A percentile compares a stretch with the other conserved stretches of the same genome.
These are phyloP conservation scores for Synanthedon formicaeformis DNA, from an alignment of 2,888 invertebrate species.

Conservation along the genomic window DNA sequence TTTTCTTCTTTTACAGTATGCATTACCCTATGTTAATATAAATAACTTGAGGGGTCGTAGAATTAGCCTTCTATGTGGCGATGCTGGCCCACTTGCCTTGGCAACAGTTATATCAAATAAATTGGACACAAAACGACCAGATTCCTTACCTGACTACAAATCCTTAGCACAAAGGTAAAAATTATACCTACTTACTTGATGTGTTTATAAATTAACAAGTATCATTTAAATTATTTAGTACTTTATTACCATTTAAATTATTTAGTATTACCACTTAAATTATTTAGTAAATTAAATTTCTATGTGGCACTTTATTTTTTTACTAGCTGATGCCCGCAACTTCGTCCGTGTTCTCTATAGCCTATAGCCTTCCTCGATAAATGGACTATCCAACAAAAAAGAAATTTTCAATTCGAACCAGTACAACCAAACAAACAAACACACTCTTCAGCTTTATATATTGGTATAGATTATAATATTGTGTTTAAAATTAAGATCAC, in stretches of 20 bases:
- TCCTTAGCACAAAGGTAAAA: conserved; percentile 62
- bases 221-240: no score
- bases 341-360: no score
- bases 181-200: neutral
- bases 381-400: no score
- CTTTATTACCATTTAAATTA: no score
- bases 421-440: no score
- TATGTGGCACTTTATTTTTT: neutral
- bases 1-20: conserved; percentile 23
- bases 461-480: no score
- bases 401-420: no score
- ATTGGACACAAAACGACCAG: conserved; percentile 43
- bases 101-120: conserved; percentile 76
- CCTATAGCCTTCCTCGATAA: no score
- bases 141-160: conserved; percentile 57
- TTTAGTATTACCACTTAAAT: no score
- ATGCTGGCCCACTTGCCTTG: conserved; percentile 82
- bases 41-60: conserved; percentile 41
- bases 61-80: conserved; percentile 81
- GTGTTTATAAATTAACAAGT: neutral
- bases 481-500: no score
- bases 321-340: no score
- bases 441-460: no score
- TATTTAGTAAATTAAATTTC: neutral
- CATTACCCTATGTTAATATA: conserved; percentile 36